Conservation (phyloP, 2,888 invertebrate genomes). For the Brenthis daphne region DNA sequence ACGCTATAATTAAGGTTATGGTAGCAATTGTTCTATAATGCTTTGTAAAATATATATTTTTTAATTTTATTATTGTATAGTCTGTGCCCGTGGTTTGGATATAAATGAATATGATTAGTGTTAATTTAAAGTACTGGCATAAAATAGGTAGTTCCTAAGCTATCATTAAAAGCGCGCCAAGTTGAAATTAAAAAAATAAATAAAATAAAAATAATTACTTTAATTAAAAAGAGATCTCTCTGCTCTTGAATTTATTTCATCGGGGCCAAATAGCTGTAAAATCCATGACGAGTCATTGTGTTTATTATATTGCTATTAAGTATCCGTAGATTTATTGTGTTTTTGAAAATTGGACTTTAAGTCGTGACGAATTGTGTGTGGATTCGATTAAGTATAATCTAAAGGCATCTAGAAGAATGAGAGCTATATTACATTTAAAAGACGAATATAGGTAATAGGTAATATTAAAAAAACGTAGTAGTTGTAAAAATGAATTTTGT, state of each 20-base stretch:
- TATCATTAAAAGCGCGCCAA: conserved; percentile 22
- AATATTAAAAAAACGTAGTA: conserved; percentile 23
- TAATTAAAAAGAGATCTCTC: conserved; percentile 57
- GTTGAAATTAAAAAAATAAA: conserved; percentile 29
- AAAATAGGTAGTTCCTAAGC: conserved; percentile 33
- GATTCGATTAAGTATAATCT: conserved; percentile 29
- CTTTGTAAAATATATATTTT: conserved; percentile 28
- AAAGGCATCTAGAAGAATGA: conserved; percentile 32
- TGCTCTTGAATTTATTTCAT: conserved; percentile 69
- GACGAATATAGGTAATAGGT: conserved; percentile 29
- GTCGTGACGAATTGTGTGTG: conserved; percentile 27
- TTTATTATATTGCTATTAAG: conserved; percentile 40
- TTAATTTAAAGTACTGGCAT: conserved; percentile 17
- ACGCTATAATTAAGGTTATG: conserved; percentile 52
- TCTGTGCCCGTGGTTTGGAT: conserved; percentile 19
- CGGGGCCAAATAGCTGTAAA: conserved; percentile 78
- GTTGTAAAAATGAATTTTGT: conserved; percentile 21
- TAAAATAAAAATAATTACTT: conserved; percentile 11
- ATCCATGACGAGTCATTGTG: conserved; percentile 77
- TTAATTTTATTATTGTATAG: conserved; percentile 18
- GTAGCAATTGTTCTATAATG: conserved; percentile 30
- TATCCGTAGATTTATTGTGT: conserved; percentile 35
- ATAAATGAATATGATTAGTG: conserved; percentile 17
- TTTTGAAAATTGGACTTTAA: conserved; percentile 32
- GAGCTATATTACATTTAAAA: conserved; percentile 29